A percentile compares a stretch with the other conserved stretches of the same genome.
Conservation (phyloP, 2,888 invertebrate genomes). For the Lepidocyrtoides sp. region DNA sequence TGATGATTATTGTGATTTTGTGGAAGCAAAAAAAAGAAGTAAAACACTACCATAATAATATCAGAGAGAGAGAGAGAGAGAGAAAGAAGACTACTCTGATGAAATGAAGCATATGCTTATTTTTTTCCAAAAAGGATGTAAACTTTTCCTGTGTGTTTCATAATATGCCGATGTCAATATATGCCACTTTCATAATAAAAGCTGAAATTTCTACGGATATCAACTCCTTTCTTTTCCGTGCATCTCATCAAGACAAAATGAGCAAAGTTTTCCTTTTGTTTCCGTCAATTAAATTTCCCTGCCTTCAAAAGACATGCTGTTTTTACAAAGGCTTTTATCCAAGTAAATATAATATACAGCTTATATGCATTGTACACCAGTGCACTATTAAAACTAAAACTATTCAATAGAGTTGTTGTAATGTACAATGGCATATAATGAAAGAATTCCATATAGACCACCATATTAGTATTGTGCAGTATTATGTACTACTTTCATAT, state of each 20-base stretch:
- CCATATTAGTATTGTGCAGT: neutral
- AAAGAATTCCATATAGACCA: neutral
- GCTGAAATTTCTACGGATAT: neutral
- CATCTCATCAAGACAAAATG: constrained; percentile 78
- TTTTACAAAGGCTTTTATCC: constrained; percentile 23
- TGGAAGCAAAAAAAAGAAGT: neutral
- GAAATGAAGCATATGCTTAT: constrained; percentile 40
- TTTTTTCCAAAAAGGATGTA: neutral
- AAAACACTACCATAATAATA: neutral
- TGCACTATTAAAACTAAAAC: neutral
- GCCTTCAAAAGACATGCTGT: neutral
- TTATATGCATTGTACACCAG: neutral
- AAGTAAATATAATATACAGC: constrained; percentile 4
- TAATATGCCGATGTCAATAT: neutral
- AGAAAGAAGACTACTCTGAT: neutral
- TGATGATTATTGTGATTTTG: constrained; percentile 1
- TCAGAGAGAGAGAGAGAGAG: neutral
- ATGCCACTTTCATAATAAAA: neutral
- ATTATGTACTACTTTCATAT: neutral
- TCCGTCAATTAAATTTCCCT: constrained; percentile 69
- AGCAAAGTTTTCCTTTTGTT: constrained; percentile 78
- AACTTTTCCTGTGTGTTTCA: neutral
- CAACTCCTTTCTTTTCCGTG: constrained; percentile 19
- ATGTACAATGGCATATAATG: neutral
- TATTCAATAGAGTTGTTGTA: too few species aligned